Evolutionary conservation across 2,797 vertebrate species (phyloP).

Genomic region (Neostethus bicornis): DNA sequence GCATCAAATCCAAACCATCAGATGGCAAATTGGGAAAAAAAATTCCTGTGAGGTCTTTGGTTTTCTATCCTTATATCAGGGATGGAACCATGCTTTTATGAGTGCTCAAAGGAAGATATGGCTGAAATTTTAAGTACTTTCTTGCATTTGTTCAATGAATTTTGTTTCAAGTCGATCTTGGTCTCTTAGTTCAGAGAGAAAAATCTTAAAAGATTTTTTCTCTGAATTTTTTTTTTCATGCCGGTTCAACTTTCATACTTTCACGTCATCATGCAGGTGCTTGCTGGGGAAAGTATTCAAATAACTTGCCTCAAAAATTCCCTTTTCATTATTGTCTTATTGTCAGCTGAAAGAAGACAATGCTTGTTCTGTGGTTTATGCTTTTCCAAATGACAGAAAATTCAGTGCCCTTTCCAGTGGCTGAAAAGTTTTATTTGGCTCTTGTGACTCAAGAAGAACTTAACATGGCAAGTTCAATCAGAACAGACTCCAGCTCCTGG

Average conservation of each 20-base stretch:
- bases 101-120: neutral
- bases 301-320: neutral
- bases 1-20: slow-evolving; percentile 39
- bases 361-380: slow-evolving; percentile 19
- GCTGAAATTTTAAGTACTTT: too few species aligned
- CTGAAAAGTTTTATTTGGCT: slow-evolving; percentile 35
- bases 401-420: slow-evolving; percentile 35
- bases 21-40: neutral
- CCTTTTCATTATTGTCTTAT: slow-evolving; percentile 11
- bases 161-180: too few species aligned
- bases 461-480: slow-evolving; percentile 30
- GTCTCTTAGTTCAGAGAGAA: too few species aligned
- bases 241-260: too few species aligned
- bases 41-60: neutral
- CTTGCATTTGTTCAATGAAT: too few species aligned
- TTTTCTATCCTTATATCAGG: neutral
- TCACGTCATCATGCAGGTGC: too few species aligned
- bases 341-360: slow-evolving; percentile 9
- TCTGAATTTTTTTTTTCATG: too few species aligned
- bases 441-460: slow-evolving; percentile 27
- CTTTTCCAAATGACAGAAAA: slow-evolving; percentile 23
- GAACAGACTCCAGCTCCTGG: slow-evolving; percentile 53
- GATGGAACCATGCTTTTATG: neutral
- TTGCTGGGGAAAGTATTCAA: slow-evolving; percentile 7
- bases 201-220: too few species aligned